Percentiles rank a stretch among this genome's conserved stretches.
phyloP scores from a whole-genome alignment of 2,113 vertebrate species.

The Oryzias melastigma region DNA sequence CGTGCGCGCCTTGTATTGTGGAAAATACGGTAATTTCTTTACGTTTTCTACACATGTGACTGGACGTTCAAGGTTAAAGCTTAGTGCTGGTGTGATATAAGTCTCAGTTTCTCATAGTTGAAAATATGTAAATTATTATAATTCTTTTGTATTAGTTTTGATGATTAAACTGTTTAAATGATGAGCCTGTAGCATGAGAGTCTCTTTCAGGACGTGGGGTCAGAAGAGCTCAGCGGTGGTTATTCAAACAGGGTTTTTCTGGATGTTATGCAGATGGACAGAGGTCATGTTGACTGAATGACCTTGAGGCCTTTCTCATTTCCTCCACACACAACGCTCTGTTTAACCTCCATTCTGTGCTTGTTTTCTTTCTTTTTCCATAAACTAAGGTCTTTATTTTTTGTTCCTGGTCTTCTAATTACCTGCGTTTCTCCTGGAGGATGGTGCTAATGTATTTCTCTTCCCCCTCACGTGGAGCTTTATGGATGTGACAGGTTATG shows the following conservation, averaged over 20 bases:
- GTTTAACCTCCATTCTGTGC: background rate
- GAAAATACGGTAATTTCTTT: conserved; percentile 23
- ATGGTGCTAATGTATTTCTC: background rate
- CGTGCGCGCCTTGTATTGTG: conserved; percentile 21
- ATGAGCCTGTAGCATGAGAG: conserved; percentile 43
- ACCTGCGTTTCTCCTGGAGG: background rate
- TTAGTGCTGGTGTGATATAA: conserved; percentile 39
- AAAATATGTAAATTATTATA: conserved; percentile 28
- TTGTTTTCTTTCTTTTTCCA: background rate
- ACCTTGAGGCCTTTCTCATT: conserved; percentile 27
- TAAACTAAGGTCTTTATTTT: background rate
- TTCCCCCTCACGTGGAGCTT: background rate
- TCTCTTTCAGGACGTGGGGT: conserved; percentile 41
- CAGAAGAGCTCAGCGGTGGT: conserved; percentile 25
- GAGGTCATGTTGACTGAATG: conserved; percentile 38
- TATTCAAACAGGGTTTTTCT: conserved; percentile 44
- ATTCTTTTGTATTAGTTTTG: conserved; percentile 32
- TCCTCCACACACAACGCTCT: conserved; percentile 18
- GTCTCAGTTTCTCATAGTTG: conserved; percentile 26
- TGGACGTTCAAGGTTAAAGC: conserved; percentile 48
- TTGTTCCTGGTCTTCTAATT: background rate
- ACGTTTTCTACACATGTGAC: conserved; percentile 8
- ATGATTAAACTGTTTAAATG: conserved; percentile 45
- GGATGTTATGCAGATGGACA: conserved; percentile 29
- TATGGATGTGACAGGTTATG: conserved; percentile 1